These are phyloP conservation scores for Corydoras maculifer DNA, from an alignment of 2,113 vertebrate genomes.

Conservation along the genomic window DNA sequence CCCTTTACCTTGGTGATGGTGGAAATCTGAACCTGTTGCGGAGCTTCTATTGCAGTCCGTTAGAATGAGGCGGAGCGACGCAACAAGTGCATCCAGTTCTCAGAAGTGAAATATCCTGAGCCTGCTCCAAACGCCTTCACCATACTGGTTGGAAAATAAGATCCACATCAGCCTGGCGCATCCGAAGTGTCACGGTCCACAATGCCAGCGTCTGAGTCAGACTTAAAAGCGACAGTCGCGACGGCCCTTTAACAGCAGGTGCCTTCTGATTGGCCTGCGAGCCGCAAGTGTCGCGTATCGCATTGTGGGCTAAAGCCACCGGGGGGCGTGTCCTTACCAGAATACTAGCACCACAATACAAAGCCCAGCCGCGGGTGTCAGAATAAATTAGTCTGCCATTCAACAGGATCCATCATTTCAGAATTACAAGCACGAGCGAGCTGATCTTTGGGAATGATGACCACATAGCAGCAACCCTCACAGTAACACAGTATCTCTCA, in stretches of 20 bases:
- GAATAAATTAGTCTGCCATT: constrained; percentile 4
- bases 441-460: not conserved
- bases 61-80: constrained; percentile 19
- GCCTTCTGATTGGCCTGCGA: constrained; percentile 47
- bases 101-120: constrained; percentile 4
- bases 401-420: not conserved
- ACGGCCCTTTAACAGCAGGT: constrained; percentile 44
- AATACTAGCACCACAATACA: constrained; percentile 12
- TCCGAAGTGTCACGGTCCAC: constrained; percentile 11
- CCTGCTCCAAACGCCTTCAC: constrained; percentile 3
- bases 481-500: too few relatives aligned
- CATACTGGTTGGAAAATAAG: constrained; percentile 23
- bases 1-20: not conserved
- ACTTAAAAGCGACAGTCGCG: constrained; percentile 30
- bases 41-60: constrained; percentile 14
- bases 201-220: not conserved
- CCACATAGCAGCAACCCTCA: too few relatives aligned
- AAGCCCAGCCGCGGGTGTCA: constrained; percentile 1
- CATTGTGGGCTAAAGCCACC: not conserved
- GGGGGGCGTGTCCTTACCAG: constrained; percentile 33
- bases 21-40: constrained; percentile 11
- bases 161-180: constrained; percentile 7
- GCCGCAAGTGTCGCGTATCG: constrained; percentile 11
- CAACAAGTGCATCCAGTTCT: constrained; percentile 46
- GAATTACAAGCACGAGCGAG: not conserved